Evolutionary conservation across 2,113 vertebrate species (phyloP).

Genomic region (Lycaon pictus): DNA sequence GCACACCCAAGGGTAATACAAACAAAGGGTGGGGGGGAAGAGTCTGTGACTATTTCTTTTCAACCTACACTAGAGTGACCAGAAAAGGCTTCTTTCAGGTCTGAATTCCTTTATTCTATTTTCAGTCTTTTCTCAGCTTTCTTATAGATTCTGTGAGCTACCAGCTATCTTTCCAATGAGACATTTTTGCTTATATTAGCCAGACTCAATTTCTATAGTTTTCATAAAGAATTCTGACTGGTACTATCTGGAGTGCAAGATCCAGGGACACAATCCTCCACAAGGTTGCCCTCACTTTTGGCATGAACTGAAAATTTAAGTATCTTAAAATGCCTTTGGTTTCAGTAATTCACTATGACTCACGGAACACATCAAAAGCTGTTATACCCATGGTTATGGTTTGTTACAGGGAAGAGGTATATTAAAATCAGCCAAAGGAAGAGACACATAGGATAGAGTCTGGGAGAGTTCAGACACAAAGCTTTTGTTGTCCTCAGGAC

Average conservation of each 20-base stretch:
- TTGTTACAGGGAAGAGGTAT: not conserved
- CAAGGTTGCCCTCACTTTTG: not conserved
- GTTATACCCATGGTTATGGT: not conserved
- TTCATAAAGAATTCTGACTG: not conserved
- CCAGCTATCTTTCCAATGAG: not conserved
- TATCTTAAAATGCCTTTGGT: not conserved
- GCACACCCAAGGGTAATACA: not conserved
- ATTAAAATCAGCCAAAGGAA: not conserved
- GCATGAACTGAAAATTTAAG: not conserved
- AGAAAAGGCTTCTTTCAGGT: not conserved
- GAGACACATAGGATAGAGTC: not conserved
- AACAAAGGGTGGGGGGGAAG: not conserved
- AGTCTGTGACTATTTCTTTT: not conserved
- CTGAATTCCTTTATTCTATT: not conserved
- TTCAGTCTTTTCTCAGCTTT: not conserved
- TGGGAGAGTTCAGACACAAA: not conserved
- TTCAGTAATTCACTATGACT: not conserved
- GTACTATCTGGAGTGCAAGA: not conserved
- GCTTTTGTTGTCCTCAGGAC: not conserved
- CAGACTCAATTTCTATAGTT: not conserved
- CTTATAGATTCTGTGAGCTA: not conserved
- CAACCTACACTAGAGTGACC: not conserved
- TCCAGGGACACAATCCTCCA: not conserved
- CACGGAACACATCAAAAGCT: not conserved
- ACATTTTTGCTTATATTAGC: not conserved